Evolutionary conservation across 2,113 vertebrate species (phyloP).

Genomic region (Carollia perspicillata): DNA sequence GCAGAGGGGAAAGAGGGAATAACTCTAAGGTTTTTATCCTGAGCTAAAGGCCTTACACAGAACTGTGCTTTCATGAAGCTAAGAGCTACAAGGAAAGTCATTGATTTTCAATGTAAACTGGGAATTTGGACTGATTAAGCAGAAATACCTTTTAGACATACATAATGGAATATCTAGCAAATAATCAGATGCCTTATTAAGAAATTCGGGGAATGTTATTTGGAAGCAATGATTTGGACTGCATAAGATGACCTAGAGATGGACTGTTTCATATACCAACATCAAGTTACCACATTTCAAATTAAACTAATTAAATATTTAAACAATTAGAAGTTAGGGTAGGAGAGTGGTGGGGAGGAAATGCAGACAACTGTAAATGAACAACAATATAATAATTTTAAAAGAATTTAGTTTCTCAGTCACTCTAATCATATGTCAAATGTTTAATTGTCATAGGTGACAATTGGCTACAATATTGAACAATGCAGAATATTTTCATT

Average conservation of each 20-base stretch:
- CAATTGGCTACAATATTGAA: not conserved
- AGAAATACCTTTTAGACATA: not conserved
- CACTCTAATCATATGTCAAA: not conserved
- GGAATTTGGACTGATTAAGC: not conserved
- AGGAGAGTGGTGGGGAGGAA: too few relatives aligned
- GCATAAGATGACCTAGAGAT: not conserved
- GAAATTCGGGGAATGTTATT: not conserved
- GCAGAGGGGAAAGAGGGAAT: not conserved
- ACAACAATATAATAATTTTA: too few relatives aligned
- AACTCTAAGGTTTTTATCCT: not conserved
- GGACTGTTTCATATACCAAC: not conserved
- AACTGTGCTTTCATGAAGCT: not conserved
- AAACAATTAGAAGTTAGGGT: not conserved
- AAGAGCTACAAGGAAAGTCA: not conserved
- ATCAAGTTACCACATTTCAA: not conserved
- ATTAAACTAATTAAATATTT: not conserved
- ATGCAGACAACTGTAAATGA: too few relatives aligned
- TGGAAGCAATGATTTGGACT: not conserved
- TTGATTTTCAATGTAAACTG: not conserved
- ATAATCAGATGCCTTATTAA: not conserved
- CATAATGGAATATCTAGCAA: not conserved
- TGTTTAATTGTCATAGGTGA: not conserved
- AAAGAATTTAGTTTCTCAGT: not conserved
- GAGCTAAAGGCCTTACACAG: not conserved
- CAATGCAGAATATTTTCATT: not conserved